These are phyloP conservation scores for Pseudocheirus occidentalis DNA, from an alignment of 2,797 vertebrate genomes.

Conservation along the genomic window DNA sequence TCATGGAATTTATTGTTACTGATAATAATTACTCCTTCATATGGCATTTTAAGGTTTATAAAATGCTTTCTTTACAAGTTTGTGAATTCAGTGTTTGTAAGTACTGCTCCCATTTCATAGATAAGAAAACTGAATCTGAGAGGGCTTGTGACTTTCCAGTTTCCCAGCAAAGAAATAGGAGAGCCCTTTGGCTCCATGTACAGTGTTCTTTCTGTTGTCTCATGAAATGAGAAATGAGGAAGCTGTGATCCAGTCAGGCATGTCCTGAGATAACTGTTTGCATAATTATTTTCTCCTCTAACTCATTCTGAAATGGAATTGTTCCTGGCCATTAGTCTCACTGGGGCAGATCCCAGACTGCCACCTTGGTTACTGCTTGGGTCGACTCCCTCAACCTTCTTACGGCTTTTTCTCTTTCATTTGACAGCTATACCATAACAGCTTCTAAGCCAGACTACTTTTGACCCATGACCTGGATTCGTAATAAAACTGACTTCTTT, in stretches of 20 bases:
- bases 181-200: background rate
- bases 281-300: background rate
- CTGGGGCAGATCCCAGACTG: background rate
- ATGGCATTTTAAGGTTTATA: background rate
- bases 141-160: background rate
- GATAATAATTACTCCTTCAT: background rate
- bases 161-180: background rate
- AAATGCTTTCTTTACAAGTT: background rate
- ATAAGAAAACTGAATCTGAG: background rate
- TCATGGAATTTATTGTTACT: background rate
- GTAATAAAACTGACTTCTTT: background rate
- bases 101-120: background rate
- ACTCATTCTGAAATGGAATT: background rate
- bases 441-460: background rate
- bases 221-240: background rate
- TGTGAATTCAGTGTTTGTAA: background rate
- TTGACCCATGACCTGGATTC: background rate
- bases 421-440: no score
- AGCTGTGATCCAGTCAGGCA: background rate
- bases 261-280: background rate
- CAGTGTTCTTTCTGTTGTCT: background rate
- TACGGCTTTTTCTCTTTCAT: background rate
- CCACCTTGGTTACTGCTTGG: background rate
- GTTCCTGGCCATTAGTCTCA: background rate
- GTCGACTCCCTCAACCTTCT: background rate